phyloP scores from a whole-genome alignment of 2,797 vertebrate species.

The Salmo trutta region DNA sequence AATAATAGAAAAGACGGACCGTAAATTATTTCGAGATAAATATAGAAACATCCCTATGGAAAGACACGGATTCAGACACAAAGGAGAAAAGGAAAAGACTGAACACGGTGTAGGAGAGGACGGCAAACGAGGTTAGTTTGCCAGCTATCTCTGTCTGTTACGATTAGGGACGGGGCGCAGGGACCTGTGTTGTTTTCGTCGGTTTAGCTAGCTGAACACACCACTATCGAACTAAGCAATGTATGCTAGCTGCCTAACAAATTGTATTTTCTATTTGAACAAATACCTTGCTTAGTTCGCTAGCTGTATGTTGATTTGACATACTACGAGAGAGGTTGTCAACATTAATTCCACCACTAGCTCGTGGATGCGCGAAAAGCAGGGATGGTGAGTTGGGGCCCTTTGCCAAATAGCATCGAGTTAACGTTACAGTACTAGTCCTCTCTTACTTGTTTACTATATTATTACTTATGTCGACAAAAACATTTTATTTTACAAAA shows the following conservation, averaged over 20 bases:
- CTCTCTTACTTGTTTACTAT: background rate
- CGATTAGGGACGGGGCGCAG: background rate
- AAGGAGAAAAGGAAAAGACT: constrained; percentile 13
- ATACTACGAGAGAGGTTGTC: background rate
- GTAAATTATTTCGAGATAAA: constrained; percentile 19
- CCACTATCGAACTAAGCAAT: too few species aligned
- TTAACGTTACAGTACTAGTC: background rate
- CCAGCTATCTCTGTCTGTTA: background rate
- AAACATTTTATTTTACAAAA: background rate
- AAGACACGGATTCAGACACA: constrained; percentile 22
- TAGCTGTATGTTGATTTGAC: background rate
- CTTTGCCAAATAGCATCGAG: background rate
- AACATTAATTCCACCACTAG: background rate
- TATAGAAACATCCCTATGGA: constrained; percentile 18
- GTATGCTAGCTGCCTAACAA: background rate
- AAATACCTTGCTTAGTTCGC: background rate
- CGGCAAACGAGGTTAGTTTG: constrained; percentile 49
- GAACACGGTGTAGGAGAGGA: constrained; percentile 1
- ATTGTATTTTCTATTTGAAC: background rate
- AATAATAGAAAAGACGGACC: constrained; percentile 24
- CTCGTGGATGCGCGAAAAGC: background rate
- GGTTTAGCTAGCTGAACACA: background rate
- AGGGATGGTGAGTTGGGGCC: constrained; percentile 5
- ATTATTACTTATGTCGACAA: background rate
- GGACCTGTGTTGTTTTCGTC: background rate